Evolutionary conservation across 2,113 vertebrate species (phyloP), one percentile per base, ranked within the genome.

Genomic region (Miniopterus natalensis): DNA sequence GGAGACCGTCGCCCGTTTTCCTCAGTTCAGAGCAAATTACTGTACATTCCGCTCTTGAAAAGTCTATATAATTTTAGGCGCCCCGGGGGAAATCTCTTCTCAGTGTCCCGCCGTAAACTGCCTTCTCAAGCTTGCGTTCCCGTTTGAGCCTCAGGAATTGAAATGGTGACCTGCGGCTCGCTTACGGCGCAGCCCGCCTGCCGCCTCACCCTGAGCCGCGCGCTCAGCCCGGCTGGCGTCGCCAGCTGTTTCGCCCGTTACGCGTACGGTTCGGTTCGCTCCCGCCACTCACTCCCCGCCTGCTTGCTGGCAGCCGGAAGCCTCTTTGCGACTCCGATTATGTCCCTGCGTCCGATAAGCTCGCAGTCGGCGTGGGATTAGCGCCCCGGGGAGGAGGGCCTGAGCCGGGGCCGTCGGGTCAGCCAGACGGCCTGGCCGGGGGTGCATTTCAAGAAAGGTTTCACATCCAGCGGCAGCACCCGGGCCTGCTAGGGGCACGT

Each of bases 401-500:
- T 66, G 25, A 31, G 61, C 57, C 6, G 74, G 63, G 3, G 20
- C 65, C 4, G 84, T 1, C 6, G 5, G 79, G 49, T 77, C 40
- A 17, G n/a, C 0, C 5, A 1, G 49, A 1, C 65, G 20, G 2
- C 4, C 40, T n/a, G 57, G 57, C 47, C 13, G 45, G 45, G 13
- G 42, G 2, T n/a, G 25, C 5, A 1, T 11, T 13, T 25, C 29
- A 23, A 77, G 92, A 47, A 71, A 74, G 31, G 8, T 36, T 53
- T 57, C 15, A 0, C 0, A 8, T 27, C 3, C 2, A 45, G 5
- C 2, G 29, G 11, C 8, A 8, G 7, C 9, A 7, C 6, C 14
- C 1, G 1, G 1, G 27, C n/a, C 74, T 36, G 29, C 45, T 20
- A 0, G 36, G 53, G 94, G 10, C 27, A 6, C 0, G 65, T 51